phyloP scores from a whole-genome alignment of 2,888 invertebrate genomes.

The Pheosia gnoma region DNA sequence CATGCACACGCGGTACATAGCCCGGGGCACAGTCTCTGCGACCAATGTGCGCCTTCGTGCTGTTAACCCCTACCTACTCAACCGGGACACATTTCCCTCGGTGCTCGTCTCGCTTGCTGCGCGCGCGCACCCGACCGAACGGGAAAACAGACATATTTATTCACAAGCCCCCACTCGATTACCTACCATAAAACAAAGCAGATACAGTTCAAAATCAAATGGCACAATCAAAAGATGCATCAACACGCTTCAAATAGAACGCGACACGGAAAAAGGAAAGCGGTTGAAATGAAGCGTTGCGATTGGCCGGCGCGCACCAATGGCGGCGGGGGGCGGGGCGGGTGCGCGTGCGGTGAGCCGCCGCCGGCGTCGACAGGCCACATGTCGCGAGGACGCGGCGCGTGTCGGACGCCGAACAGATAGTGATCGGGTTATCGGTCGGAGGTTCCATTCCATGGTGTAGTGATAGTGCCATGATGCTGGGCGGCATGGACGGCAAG shows the following conservation, averaged over 20 bases:
- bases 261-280: slow-evolving; percentile 80
- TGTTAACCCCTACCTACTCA: slow-evolving; percentile 46
- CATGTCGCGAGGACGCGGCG: slow-evolving; percentile 50
- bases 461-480: slow-evolving; percentile 67
- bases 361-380: slow-evolving; percentile 46
- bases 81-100: slow-evolving; percentile 62
- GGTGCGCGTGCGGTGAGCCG: slow-evolving; percentile 45
- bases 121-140: slow-evolving; percentile 79
- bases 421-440: slow-evolving; percentile 16
- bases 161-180: slow-evolving; percentile 15
- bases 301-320: slow-evolving; percentile 78
- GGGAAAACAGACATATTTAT: slow-evolving; percentile 75
- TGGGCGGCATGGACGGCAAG: slow-evolving; percentile 80
- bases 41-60: slow-evolving; percentile 11
- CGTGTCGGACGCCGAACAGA: slow-evolving; percentile 54
- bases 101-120: slow-evolving; percentile 70
- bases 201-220: slow-evolving; percentile 40
- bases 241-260: slow-evolving; percentile 81
- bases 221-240: slow-evolving; percentile 56
- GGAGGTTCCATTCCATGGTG: slow-evolving; percentile 34
- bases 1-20: slow-evolving; percentile 27
- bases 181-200: slow-evolving; percentile 10
- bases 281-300: slow-evolving; percentile 79
- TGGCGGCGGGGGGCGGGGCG: slow-evolving; percentile 67
- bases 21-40: slow-evolving; percentile 11